Evolutionary conservation across 2,797 vertebrate genomes (phyloP), one percentile per base, ranked within the genome.

Genomic region (Chanos chanos): DNA sequence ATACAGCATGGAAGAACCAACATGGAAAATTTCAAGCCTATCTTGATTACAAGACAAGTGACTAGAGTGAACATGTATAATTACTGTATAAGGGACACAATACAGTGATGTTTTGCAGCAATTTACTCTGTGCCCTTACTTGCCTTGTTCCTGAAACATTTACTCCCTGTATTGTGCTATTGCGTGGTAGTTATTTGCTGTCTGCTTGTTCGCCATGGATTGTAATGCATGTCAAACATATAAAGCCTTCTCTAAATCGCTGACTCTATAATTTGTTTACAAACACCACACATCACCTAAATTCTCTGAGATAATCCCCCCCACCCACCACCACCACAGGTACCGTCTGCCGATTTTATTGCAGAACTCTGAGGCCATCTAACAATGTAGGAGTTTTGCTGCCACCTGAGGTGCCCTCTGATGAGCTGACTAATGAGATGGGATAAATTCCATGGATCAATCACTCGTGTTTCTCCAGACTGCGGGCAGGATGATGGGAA

Each of bases 111-210:
- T 83, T 85, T 74, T 76, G 71, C 25, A 62, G 73, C 81, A 73
- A 84, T 87, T 80, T 71, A 74, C 80, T 77, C 77, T 77, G 79
- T 83, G 84, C 86, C 81, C 73, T 47, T 75, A 82, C 80, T 81
- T 63, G 77, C 83, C 74, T 66, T 73, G 76, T 69, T 81, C 61
- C 73, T 64, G 73, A 83, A 79, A 87, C 85, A 87, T 86, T 81
- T 84, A 85, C 82, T 80, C 81, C 70, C 65, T 72, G 61, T 77
- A 78, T 86, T 86, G 81, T 87, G 77, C 78, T 68, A 44, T 13
- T 44, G 24, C 19, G 3, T 4, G 27, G 73, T 80, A 73, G 70
- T 78, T 73, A 80, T 85, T 82, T 81, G 77, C 75, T 75, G 75
- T 79, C 81, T 71, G 71, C 75, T 71, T 79, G 78, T 72, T 55